phyloP scores from a whole-genome alignment of 1,140 invertebrate genomes.

The Apocrypta bakeri region DNA sequence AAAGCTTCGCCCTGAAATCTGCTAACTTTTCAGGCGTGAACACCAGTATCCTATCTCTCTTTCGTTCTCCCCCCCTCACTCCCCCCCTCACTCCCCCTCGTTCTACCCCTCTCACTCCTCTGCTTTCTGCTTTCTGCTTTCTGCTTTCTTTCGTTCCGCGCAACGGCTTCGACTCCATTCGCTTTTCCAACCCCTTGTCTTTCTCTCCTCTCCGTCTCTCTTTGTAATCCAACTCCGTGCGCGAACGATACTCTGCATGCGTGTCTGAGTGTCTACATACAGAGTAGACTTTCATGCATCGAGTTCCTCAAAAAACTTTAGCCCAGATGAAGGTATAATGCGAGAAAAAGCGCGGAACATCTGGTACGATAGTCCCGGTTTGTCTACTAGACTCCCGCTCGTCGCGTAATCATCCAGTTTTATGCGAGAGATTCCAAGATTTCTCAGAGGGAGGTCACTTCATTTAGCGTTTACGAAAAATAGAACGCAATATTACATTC shows the following conservation, averaged over 20 bases:
- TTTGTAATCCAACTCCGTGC: background rate
- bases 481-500: slow-evolving; percentile 10
- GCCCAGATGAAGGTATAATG: slow-evolving; percentile 29
- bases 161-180: background rate
- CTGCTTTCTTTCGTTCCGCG: slow-evolving; percentile 4
- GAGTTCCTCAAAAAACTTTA: slow-evolving; percentile 41
- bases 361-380: background rate
- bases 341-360: background rate
- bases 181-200: background rate
- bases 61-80: background rate
- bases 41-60: background rate
- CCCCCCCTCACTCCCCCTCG: background rate
- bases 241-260: too few species aligned
- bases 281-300: slow-evolving; percentile 22
- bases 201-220: background rate
- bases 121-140: background rate
- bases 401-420: background rate
- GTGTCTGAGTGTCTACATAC: background rate
- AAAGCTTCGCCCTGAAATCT: slow-evolving; percentile 50
- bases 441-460: slow-evolving; percentile 20
- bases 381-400: background rate
- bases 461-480: slow-evolving; percentile 23
- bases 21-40: slow-evolving; percentile 36
- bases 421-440: slow-evolving; percentile 3
- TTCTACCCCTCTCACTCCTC: background rate